A percentile compares a stretch with the other conserved stretches of the same genome.
Evolutionary conservation across 2,888 invertebrate genomes (phyloP).

Genomic region (Phoronis australis): DNA sequence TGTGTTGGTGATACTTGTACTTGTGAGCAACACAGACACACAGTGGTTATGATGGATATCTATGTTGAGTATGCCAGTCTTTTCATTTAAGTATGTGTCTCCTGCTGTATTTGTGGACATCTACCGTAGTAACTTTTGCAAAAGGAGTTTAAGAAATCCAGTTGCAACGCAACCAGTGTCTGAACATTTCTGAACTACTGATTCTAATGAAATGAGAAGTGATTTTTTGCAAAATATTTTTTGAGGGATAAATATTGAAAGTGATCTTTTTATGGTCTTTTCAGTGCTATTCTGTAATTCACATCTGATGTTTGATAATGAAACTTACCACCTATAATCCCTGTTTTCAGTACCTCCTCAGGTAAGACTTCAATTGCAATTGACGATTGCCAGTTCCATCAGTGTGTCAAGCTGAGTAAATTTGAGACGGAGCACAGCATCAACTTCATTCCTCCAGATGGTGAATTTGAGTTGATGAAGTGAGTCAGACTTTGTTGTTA

Average conservation of each 20-base stretch:
- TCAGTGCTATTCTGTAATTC: too few species aligned
- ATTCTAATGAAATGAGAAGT: too few species aligned
- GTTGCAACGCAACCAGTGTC: too few species aligned
- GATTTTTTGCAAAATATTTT: too few species aligned
- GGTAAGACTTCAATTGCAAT: conserved; percentile 96
- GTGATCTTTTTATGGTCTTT: too few species aligned
- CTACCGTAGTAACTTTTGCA: background rate
- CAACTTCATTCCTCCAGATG: conserved; percentile 99
- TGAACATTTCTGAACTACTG: too few species aligned
- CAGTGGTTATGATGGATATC: background rate
- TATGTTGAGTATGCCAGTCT: background rate
- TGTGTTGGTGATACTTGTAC: conserved; percentile 9
- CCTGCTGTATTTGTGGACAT: background rate
- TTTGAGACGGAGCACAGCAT: conserved; percentile 99
- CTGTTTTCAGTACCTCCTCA: conserved; percentile 13
- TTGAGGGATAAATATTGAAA: too few species aligned
- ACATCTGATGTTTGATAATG: too few species aligned
- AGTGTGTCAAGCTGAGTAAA: conserved; percentile 98
- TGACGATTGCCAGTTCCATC: conserved; percentile 99
- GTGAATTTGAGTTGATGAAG: conserved; percentile 99
- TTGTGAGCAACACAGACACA: conserved; percentile 64
- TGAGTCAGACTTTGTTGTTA: too few species aligned
- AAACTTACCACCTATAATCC: too few species aligned
- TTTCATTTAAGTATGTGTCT: background rate
- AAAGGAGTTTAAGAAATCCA: background rate